Percentiles rank a stretch among this genome's conserved stretches.
Conservation (phyloP, 2,888 invertebrate genomes). For the Melangyna quadrimaculata region DNA sequence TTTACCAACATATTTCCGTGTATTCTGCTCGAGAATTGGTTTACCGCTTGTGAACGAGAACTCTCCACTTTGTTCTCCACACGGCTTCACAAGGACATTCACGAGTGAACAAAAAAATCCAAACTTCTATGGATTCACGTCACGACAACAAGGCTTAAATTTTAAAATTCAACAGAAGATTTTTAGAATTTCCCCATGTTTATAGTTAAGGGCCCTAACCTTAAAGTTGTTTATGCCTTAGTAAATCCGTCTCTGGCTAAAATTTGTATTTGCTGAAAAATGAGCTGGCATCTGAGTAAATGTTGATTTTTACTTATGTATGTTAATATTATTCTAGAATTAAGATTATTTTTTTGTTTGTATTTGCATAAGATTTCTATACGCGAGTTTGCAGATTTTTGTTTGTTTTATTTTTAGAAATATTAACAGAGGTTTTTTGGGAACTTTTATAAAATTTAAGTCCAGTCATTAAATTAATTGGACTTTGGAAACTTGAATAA, state of each 20-base stretch:
- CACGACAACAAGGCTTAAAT: no score
- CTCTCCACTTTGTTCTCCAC: no score
- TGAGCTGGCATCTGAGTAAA: constrained; percentile 34
- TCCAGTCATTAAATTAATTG: background rate
- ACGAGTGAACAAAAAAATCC: no score
- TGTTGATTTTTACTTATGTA: constrained; percentile 33
- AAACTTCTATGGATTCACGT: no score
- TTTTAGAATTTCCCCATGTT: background rate
- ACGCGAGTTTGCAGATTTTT: background rate
- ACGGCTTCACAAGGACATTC: no score
- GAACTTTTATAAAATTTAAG: background rate
- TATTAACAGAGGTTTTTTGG: background rate
- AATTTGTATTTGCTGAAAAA: background rate
- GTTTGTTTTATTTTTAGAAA: background rate
- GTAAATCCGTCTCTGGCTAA: background rate
- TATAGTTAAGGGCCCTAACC: background rate
- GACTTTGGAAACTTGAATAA: background rate
- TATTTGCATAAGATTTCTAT: background rate
- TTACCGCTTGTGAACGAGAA: no score
- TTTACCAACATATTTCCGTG: no score
- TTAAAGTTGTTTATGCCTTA: background rate
- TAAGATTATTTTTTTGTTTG: background rate
- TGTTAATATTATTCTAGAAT: constrained; percentile 23
- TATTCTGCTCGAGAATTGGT: no score
- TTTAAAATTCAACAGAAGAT: no score